Base-by-base conservation (phyloP, 2,888 invertebrate species). In the Dendrolimus pini region DNA sequence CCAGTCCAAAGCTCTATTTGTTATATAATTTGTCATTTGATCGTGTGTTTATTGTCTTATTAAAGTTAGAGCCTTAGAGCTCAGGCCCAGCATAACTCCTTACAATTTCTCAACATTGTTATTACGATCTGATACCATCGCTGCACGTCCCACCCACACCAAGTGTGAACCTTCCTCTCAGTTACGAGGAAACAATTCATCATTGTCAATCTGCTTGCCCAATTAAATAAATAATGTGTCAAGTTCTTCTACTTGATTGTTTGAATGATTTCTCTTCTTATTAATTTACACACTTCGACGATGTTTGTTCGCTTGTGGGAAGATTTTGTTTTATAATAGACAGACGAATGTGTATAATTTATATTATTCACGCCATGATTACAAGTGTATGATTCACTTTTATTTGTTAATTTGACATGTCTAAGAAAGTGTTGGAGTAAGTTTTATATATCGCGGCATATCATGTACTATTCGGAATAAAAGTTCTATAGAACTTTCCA, bases 191-290 rank as follows among this genome's bases (percentile, higher is more conserved):
- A 84, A 84, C 77, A 80, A 85, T 87, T 78, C 75, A 74, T 89
- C 87, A 83, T 78, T 85, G 86, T 85, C 87, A 82, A 82, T 80
- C 78, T 74, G 63, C 78, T 78, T 77, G 75, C 73, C 75, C 78
- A 83, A 81, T 83, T 80, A 82, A 80, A 83, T 78, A 70, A 71
- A 71, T 73, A 61, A 60, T 57, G 56, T 62, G 59, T 60, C 58
- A 60, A 47, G 12, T 47, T 47, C 47, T 47, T 47, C 57, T 30
- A 59, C 59, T 56, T 52, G 60, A 61, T 60, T 56, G 60, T 59
- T 59, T 60, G 53, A 55, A 56, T 56, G 56, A 57, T 59, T 57
- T 59, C 59, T 61, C 56, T 30, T 54, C 52, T 53, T 47, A 47
- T 47, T 47, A 47, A 47, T 47, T 47, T 47, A 10, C 47, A 10